Evolutionary conservation across 35 echinoderm and acorn worm species (phyloP), one percentile per base, ranked within the genome.

Genomic region (Apostichopus parvimensis): DNA sequence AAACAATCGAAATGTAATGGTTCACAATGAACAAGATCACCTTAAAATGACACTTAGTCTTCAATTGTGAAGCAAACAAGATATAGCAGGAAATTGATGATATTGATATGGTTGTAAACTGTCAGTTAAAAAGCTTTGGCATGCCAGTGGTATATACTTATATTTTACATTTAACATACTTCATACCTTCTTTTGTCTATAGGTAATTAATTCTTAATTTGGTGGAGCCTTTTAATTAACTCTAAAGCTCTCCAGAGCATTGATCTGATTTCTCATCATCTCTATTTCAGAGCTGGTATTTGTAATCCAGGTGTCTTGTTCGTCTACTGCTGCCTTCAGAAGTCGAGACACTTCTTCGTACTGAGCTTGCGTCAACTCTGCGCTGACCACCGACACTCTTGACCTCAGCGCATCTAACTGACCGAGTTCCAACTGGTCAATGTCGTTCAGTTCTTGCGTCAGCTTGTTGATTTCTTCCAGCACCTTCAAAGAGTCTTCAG

Each of bases 241-340:
- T 78, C 88, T 90, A 26, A 94, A 94, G 61, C 93, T 94, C 61
- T 90, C 87, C 14, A 94, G 93, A 57, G 87, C 79, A 91, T 91
- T 80, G 12, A 94, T 82, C 80, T 94, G 93, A 21, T 17, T 54
- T 8, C 22, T 12, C 62, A 94, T 84, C 17, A 54, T 61, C 53
- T 90, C 87, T 17, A 73, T 57, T 64, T 94, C 87, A 53, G 53
- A 17, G 14, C 18, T 75, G 68, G 93, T 91, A 59, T 21, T 54
- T 7, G 70, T 87, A 58, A 94, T 77, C 93, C 93, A 94, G 17
- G 9, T 78, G 17, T 73, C 62, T 77, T 94, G 93, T 59, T 94
- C 93, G 25, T 94, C 93, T 4, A 94, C 34, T 14, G 87, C 83
- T 77, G 23, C 53, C 68, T 83, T 94, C 34, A 94, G 34, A 1